Base-by-base conservation (phyloP, 1,140 invertebrate species). In the Nixonia krombeini region DNA sequence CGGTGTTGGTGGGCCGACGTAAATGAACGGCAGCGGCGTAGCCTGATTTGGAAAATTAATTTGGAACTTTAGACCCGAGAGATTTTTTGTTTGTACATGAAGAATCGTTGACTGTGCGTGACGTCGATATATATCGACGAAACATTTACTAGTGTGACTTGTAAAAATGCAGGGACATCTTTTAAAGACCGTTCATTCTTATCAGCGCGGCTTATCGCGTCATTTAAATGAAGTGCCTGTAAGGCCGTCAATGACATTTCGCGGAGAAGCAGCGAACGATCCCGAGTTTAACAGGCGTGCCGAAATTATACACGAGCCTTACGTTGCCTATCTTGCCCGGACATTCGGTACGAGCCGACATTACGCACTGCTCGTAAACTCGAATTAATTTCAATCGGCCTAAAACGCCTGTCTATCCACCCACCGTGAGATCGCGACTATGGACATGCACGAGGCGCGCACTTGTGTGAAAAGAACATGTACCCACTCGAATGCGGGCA, bases 341-440 rank as follows among this genome's bases (percentile, higher is more conserved):
- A 58, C 55, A 47, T 26, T 47, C 29, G 25, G 40, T 53, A 44
- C 15, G 23, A 52, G 35, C 52, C 41, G 49, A 46, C 56, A 61
- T 70, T 61, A 70, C 53, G 56, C 59, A 37, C 28, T 10, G 70
- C 73, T 74, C 78, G 76, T 83, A 82, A 83, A 83, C 64, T 65
- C 65, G 80, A 83, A 82, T 83, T 83, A 84, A 83, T 84, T 83
- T 82, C 80, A 82, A 84, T 84, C 80, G 81, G 76, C 72, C 71
- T 73, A 75, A 58, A 45, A 56, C 64, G 46, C 62, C 57, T 33
- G 42, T 59, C 51, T 58, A 70, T 63, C 67, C 47, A 59, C 52
- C 52, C 4, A n/a, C 28, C 56, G 40, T 56, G 58, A 69, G 33
- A 58, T 23, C 37, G 44, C 51, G 40, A 33, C 47, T 23, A 46